Percentiles rank a stretch among this genome's conserved stretches.
phyloP scores from a whole-genome alignment of 2,113 vertebrate species.

The Aramus guarauna region DNA sequence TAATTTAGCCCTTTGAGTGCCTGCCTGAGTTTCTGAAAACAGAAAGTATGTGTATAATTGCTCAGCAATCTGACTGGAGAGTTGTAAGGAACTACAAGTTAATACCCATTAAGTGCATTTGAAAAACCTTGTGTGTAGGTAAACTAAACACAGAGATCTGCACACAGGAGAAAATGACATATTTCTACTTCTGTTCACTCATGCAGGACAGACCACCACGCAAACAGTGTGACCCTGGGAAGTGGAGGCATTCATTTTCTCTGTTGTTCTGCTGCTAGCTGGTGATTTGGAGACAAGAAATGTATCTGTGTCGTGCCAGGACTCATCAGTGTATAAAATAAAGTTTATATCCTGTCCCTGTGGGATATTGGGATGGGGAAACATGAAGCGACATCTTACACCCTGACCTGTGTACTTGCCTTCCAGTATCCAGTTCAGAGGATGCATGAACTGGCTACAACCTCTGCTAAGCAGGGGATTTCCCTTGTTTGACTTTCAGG shows the following conservation, averaged over 20 bases:
- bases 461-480: not conserved
- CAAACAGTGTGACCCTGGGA: not conserved
- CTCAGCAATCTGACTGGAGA: not conserved
- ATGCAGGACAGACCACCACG: not conserved
- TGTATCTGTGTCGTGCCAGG: not conserved
- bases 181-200: not conserved
- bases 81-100: slow-evolving; percentile 12
- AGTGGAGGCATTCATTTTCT: not conserved
- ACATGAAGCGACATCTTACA: not conserved
- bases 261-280: not conserved
- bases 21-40: not conserved
- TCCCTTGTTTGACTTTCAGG: not conserved
- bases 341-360: not conserved
- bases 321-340: not conserved
- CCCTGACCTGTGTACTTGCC: not conserved
- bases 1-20: slow-evolving; percentile 20
- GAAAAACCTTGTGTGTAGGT: not conserved
- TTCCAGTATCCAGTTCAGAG: not conserved
- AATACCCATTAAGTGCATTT: not conserved
- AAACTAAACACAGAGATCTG: not conserved
- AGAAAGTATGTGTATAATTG: not conserved
- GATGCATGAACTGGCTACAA: accelerated
- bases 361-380: not conserved
- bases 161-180: not conserved
- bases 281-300: not conserved